These are phyloP conservation scores for Axis porcinus DNA, from an alignment of 2,113 vertebrate species.

Conservation along the genomic window DNA sequence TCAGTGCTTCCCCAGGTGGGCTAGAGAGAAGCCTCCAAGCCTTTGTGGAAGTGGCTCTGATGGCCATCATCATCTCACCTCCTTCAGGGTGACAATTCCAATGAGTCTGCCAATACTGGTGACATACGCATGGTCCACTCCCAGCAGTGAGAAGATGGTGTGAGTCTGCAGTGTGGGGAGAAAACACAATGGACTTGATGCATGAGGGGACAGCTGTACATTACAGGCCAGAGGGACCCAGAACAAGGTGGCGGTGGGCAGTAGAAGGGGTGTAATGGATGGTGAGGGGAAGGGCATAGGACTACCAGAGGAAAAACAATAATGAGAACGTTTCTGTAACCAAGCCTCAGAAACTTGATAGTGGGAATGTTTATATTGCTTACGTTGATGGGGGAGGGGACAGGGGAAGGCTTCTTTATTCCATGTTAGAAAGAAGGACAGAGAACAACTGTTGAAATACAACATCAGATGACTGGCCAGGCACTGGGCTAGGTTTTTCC, in stretches of 20 bases:
- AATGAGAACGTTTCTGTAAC: neutral
- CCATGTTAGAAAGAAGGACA: neutral
- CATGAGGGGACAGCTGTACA: neutral
- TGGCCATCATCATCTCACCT: constrained; percentile 81
- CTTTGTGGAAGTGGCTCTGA: neutral
- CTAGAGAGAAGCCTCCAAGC: neutral
- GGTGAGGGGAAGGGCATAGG: neutral
- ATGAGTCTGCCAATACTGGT: constrained; percentile 97
- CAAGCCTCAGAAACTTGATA: neutral
- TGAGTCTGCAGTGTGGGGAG: constrained; percentile 86
- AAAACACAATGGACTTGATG: neutral
- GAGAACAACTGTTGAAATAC: neutral
- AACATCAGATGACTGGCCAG: neutral
- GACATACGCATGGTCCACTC: constrained; percentile 96
- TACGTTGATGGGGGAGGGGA: neutral
- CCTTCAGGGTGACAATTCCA: constrained; percentile 95
- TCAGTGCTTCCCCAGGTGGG: neutral
- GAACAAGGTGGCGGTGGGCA: neutral
- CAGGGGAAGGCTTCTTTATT: neutral
- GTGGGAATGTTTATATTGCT: neutral
- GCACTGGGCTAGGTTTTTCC: neutral
- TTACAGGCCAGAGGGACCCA: neutral
- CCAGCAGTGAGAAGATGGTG: constrained; percentile 96
- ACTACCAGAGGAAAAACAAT: neutral
- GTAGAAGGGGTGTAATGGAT: neutral